Evolutionary conservation across 2,797 vertebrate genomes (phyloP).

Genomic region (Spinus pinus): DNA sequence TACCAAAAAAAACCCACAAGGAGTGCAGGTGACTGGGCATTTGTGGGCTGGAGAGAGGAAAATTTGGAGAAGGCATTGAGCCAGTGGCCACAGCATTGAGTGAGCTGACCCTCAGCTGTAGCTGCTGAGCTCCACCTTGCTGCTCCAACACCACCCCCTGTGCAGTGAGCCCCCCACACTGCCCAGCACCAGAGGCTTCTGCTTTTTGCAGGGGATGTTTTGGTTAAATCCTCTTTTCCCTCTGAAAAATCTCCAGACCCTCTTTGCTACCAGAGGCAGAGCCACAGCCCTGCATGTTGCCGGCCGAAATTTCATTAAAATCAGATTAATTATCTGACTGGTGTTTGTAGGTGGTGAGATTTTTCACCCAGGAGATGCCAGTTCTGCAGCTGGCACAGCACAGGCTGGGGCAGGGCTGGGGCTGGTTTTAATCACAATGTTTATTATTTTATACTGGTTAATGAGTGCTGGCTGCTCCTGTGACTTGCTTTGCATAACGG

Average conservation of each 20-base stretch:
- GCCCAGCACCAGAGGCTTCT: neutral
- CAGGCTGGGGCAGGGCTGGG: neutral
- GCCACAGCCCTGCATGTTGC: rapidly evolving
- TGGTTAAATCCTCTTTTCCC: neutral
- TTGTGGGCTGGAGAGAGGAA: neutral
- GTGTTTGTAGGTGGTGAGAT: neutral
- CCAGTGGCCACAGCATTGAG: rapidly evolving
- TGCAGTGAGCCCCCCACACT: neutral
- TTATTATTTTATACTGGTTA: neutral
- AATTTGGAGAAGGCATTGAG: neutral
- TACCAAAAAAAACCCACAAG: too few relatives aligned
- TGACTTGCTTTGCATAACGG: neutral
- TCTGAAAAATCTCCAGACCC: neutral
- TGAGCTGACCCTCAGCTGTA: neutral
- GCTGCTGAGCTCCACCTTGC: neutral
- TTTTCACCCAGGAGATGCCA: neutral
- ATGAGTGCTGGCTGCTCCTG: neutral
- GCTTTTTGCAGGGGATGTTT: neutral
- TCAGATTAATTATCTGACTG: neutral
- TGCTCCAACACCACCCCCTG: too few relatives aligned
- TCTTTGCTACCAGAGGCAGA: neutral
- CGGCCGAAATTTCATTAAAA: neutral
- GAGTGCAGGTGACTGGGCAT: too few relatives aligned
- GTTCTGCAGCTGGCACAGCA: neutral
- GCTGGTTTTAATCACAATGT: neutral